phyloP scores from a whole-genome alignment of 2,113 vertebrate genomes.

The Ictidomys tridecemlineatus region DNA sequence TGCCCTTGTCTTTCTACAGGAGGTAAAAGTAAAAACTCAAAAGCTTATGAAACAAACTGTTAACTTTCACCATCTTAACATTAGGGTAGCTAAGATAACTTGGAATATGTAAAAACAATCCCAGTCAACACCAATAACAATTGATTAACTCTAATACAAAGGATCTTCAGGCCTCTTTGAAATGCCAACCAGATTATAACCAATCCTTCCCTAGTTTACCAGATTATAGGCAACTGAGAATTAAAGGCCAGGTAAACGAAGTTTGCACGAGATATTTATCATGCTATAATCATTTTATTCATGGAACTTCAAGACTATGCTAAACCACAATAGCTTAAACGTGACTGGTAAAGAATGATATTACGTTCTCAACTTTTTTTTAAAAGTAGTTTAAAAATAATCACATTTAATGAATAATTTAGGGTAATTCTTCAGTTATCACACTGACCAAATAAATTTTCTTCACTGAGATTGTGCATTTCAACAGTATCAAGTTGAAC shows the following conservation, averaged over 20 bases:
- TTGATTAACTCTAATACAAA: neutral
- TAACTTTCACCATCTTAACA: slow-evolving; percentile 32
- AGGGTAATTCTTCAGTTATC: neutral
- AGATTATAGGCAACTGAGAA: neutral
- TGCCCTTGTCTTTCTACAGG: neutral
- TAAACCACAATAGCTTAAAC: neutral
- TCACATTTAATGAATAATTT: neutral
- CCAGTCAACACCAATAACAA: neutral
- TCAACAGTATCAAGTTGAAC: neutral
- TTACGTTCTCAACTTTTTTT: neutral
- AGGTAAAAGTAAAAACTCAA: neutral
- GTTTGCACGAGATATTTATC: neutral
- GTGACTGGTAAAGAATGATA: neutral
- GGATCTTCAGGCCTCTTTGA: neutral
- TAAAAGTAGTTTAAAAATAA: neutral
- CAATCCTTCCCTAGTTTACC: neutral
- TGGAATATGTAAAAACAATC: neutral
- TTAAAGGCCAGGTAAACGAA: neutral
- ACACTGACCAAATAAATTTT: neutral
- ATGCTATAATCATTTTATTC: slow-evolving; percentile 17
- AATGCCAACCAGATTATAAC: slow-evolving; percentile 32
- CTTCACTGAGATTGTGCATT: neutral
- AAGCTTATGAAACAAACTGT: neutral
- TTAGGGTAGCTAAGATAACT: neutral
- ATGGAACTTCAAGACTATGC: neutral